phyloP scores from a whole-genome alignment of 1,140 invertebrate genomes.

The Drosophila virilis region DNA sequence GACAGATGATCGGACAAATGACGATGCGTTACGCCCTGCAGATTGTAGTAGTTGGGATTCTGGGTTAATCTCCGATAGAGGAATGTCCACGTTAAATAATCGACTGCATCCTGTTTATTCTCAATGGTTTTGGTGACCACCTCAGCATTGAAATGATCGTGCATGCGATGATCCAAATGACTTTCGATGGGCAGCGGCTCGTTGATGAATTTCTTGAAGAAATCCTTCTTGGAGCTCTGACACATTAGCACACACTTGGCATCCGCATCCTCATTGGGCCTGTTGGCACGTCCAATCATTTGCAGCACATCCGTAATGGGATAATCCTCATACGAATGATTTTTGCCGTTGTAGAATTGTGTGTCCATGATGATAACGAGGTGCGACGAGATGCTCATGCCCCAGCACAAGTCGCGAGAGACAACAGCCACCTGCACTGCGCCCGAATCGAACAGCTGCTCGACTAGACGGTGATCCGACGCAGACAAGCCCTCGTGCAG shows the following conservation, averaged over 20 bases:
- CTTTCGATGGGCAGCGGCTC: constrained; percentile 99
- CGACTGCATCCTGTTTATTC: constrained; percentile 99
- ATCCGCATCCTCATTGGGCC: constrained; percentile 96
- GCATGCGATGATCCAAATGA: constrained; percentile 97
- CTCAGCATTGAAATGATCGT: constrained; percentile 99
- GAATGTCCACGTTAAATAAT: constrained; percentile 99
- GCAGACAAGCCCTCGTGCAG: constrained; percentile 96
- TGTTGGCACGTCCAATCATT: constrained; percentile 97
- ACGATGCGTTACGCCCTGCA: constrained; percentile 97
- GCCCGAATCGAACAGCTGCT: constrained; percentile 96
- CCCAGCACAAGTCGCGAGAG: constrained; percentile 96
- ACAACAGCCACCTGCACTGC: constrained; percentile 97
- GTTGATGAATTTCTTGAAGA: constrained; percentile 99
- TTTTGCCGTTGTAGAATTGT: constrained; percentile 98
- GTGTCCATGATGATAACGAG: constrained; percentile 99
- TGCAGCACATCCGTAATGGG: constrained; percentile 98
- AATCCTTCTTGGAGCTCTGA: constrained; percentile 98
- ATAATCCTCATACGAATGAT: constrained; percentile 98
- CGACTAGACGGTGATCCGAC: constrained; percentile 94
- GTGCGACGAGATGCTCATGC: constrained; percentile 94
- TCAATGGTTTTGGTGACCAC: constrained; percentile 99
- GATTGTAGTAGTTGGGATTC: constrained; percentile 99
- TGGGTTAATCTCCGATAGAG: constrained; percentile 98
- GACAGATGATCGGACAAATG: constrained; percentile 99
- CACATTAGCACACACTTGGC: constrained; percentile 98